Base-by-base conservation (phyloP, 2,113 vertebrate species). In the Acinonyx jubatus region DNA sequence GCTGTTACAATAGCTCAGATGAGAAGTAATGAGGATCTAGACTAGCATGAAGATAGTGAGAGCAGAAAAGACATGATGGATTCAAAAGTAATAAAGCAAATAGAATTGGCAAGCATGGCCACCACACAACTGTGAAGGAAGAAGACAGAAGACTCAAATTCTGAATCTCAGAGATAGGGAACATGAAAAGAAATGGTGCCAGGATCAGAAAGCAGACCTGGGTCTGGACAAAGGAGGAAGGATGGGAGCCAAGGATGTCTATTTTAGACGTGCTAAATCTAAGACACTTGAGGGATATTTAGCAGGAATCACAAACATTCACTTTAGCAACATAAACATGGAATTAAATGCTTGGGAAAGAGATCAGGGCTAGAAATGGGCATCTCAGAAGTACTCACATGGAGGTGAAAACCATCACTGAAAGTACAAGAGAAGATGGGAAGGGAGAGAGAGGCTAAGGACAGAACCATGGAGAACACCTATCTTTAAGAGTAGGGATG, bases 1-100 rank as follows among this genome's bases (percentile, higher is more conserved):
- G 50, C n/a, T 74, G 4, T 29, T 65, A 94, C 1, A n/a, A 71
- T 11, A 91, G 71, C 41, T 79, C 16, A 79, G 52, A 25, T 61
- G 63, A 89, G 86, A 91, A 87, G 50, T 52, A 80, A 76, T 80
- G 27, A 91, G 94, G 57, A 78, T 76, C 57, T 66, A 93, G n/a
- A 69, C 29, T 16, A 91, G 91, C 50, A 85, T 7, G 16, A 81
- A 78, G 69, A 81, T 1, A 69, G 48, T 23, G 19, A 48, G n/a
- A 81, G 15, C 10, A 61, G 73, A 63, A 88, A 86, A 93, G 55
- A 94, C 80, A 94, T 15, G 57, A 68, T 65, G 71, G 19, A 83
- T n/a, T 69, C 41, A 74, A 95, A 92, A 79, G 16, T 63, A 50
- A 91, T 33, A 95, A 66, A 73, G 87, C 78, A 66, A 97, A 95